Evolutionary conservation across 2,113 vertebrate species (phyloP).

Genomic region (Alexandromys fortis): DNA sequence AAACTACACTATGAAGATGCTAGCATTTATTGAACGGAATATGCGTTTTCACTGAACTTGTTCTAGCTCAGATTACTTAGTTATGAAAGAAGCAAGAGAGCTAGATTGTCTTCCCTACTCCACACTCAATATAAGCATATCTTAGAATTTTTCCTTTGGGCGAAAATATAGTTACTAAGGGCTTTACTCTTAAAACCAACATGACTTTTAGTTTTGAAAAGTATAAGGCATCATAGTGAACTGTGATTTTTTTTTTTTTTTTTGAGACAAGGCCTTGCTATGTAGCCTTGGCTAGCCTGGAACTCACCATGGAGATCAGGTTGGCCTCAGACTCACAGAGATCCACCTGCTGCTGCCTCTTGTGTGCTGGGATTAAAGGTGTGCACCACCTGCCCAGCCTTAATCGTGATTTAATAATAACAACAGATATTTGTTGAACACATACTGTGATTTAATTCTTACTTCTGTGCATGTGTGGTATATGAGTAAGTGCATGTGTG

Average conservation of each 20-base stretch:
- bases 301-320: not conserved
- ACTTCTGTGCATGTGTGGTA: not conserved
- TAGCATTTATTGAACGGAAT: conserved; percentile 13
- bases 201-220: conserved; percentile 51
- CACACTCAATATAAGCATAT: not conserved
- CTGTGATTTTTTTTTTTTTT: not conserved
- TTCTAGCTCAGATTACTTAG: conserved; percentile 50
- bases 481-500: no score
- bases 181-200: conserved; percentile 37
- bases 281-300: not conserved
- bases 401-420: conserved; percentile 30
- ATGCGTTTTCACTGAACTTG: conserved; percentile 41
- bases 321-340: not conserved
- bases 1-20: conserved; percentile 19
- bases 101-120: not conserved
- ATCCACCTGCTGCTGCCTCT: not conserved
- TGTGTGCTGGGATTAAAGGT: not conserved
- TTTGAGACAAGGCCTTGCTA: not conserved
- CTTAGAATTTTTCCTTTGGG: conserved; percentile 17
- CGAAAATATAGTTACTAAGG: not conserved
- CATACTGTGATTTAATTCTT: not conserved
- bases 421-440: not conserved
- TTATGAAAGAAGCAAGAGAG: not conserved
- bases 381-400: not conserved
- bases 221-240: not conserved